Evolutionary conservation across 2,797 vertebrate species (phyloP).

Genomic region (Psittacula derbiana): DNA sequence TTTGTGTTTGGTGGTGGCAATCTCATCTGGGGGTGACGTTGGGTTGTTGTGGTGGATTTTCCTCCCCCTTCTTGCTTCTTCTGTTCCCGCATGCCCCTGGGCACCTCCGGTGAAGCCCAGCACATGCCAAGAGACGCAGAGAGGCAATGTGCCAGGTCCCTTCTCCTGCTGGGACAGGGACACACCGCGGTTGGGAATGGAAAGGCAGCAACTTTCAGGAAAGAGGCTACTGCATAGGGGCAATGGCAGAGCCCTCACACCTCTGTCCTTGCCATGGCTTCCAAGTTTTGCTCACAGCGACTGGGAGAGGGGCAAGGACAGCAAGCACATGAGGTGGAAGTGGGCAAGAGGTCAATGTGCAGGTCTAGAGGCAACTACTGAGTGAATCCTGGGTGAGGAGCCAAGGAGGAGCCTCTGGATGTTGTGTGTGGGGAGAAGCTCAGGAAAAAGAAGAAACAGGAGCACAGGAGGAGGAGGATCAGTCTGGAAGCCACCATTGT

Average conservation of each 20-base stretch:
- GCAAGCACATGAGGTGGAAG: neutral
- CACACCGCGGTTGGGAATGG: neutral
- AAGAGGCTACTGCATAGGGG: neutral
- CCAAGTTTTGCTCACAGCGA: accelerated
- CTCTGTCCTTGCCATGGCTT: neutral
- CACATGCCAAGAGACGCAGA: accelerated
- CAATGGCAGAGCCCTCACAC: accelerated
- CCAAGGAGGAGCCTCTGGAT: neutral
- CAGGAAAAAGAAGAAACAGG: neutral
- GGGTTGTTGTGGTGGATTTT: neutral
- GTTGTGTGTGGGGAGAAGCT: accelerated
- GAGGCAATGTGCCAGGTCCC: neutral
- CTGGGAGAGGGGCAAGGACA: neutral
- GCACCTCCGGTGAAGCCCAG: neutral
- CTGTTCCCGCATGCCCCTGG: neutral
- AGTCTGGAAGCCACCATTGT: neutral
- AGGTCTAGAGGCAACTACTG: neutral
- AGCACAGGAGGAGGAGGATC: neutral
- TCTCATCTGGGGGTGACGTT: neutral
- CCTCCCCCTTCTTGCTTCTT: neutral
- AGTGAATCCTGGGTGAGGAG: neutral
- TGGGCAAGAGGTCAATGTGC: accelerated
- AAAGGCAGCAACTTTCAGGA: neutral
- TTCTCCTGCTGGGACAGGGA: neutral
- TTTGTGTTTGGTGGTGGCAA: neutral